Conservation (phyloP, 2,797 vertebrate genomes). For the Anabas testudineus region DNA sequence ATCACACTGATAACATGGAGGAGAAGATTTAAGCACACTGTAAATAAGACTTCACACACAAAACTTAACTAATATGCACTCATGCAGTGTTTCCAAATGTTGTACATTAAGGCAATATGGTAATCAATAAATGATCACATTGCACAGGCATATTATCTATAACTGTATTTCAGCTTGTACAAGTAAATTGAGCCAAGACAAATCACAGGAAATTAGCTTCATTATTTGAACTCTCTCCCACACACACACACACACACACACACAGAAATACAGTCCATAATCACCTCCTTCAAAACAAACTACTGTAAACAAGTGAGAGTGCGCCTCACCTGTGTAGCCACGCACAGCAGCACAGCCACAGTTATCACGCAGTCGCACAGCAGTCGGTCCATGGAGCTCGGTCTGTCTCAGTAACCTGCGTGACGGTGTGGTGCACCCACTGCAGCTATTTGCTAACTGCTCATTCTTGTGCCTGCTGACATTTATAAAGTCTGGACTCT, state of each 20-base stretch:
- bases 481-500: slow-evolving; percentile 86
- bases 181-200: neutral
- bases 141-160: too few species aligned
- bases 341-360: slow-evolving; percentile 68
- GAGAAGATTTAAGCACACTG: too few species aligned
- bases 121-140: neutral
- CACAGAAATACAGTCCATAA: neutral
- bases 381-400: slow-evolving; percentile 68
- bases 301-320: slow-evolving; percentile 1
- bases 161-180: too few species aligned
- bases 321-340: slow-evolving; percentile 77
- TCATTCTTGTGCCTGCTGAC: slow-evolving; percentile 69
- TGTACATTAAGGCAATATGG: too few species aligned
- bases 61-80: too few species aligned
- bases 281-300: neutral
- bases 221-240: neutral
- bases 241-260: neutral
- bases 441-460: slow-evolving; percentile 75
- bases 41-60: too few species aligned
- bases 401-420: slow-evolving; percentile 50
- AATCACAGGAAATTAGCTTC: neutral
- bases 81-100: too few species aligned
- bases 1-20: neutral
- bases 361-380: slow-evolving; percentile 48
- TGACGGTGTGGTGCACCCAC: slow-evolving; percentile 41